Conservation (phyloP, 2,797 vertebrate genomes). For the Garrulus glandarius region DNA sequence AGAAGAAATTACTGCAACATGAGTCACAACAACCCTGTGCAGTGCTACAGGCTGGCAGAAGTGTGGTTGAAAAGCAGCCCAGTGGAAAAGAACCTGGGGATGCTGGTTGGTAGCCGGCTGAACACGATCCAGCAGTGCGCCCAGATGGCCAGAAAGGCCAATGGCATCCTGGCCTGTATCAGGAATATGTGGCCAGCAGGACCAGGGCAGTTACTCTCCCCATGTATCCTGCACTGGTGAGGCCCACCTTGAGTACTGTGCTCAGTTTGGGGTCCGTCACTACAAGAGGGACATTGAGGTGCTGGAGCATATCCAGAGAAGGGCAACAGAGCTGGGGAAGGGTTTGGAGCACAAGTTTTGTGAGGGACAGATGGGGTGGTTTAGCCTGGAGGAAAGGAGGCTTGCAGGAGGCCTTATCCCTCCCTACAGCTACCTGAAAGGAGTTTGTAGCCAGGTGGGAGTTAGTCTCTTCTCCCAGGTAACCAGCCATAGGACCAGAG, state of each 20-base stretch:
- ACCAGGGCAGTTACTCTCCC: accelerated
- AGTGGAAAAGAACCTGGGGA: background rate
- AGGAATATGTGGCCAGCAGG: background rate
- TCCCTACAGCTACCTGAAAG: background rate
- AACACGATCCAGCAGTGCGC: background rate
- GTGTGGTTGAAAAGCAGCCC: background rate
- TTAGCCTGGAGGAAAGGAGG: background rate
- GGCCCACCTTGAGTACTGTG: accelerated
- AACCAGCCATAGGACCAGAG: background rate
- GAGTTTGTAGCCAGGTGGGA: too few relatives aligned
- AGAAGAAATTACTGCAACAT: background rate
- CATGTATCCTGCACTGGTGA: accelerated
- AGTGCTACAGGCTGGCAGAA: background rate
- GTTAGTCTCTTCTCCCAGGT: background rate
- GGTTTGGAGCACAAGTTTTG: background rate
- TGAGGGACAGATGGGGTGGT: background rate
- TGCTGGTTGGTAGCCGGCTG: background rate
- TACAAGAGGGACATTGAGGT: accelerated
- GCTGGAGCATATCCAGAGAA: accelerated
- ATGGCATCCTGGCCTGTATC: background rate
- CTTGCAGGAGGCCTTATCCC: accelerated
- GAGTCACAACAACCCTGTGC: background rate
- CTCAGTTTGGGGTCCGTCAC: background rate
- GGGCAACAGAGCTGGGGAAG: background rate
- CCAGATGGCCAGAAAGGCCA: background rate